Evolutionary conservation across 2,888 invertebrate genomes (phyloP).

Genomic region (Conchocele bisecta): DNA sequence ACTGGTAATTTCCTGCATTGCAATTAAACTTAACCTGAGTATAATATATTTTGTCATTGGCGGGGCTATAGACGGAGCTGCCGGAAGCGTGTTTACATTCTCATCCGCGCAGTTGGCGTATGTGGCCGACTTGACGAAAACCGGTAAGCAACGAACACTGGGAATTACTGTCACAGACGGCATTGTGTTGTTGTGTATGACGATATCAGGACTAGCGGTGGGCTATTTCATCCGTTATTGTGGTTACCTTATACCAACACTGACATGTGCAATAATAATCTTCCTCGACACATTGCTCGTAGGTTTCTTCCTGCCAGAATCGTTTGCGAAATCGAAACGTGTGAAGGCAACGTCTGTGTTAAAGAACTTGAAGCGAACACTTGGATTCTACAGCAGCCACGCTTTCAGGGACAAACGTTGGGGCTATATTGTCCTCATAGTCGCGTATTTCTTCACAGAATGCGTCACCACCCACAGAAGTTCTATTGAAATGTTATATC

Average conservation of each 20-base stretch:
- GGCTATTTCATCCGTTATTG: constrained; percentile 42
- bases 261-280: neutral
- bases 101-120: constrained; percentile 31
- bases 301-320: constrained; percentile 28
- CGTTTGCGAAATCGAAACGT: constrained; percentile 9
- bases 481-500: constrained; percentile 45
- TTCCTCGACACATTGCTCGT: neutral
- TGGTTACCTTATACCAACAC: constrained; percentile 25
- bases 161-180: constrained; percentile 33
- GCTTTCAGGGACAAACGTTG: constrained; percentile 9
- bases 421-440: constrained; percentile 31
- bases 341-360: neutral
- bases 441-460: constrained; percentile 22
- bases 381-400: constrained; percentile 18
- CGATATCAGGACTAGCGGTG: constrained; percentile 21
- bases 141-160: constrained; percentile 32
- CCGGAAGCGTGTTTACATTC: constrained; percentile 23
- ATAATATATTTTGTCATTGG: constrained; percentile 45
- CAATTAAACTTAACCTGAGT: constrained; percentile 53
- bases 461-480: neutral
- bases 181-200: constrained; percentile 15
- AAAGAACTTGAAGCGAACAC: constrained; percentile 3
- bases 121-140: constrained; percentile 50
- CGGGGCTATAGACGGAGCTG: constrained; percentile 43
- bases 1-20: constrained; percentile 6